These are phyloP conservation scores for Gobio gobio DNA, from an alignment of 2,113 vertebrate species.

Conservation along the genomic window DNA sequence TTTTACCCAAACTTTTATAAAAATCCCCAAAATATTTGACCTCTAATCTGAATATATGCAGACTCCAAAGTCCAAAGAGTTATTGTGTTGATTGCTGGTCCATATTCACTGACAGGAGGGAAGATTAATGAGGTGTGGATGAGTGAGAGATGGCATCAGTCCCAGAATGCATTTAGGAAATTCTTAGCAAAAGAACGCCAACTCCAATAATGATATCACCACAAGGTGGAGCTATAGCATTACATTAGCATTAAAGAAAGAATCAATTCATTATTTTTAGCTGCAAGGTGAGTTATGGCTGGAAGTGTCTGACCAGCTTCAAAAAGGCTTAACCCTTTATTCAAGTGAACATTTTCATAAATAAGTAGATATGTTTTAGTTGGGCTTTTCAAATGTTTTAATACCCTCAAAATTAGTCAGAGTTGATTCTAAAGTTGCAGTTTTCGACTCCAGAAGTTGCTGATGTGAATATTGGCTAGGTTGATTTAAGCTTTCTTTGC, in stretches of 20 bases:
- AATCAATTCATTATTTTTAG: neutral
- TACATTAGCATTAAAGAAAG: neutral
- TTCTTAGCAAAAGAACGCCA: neutral
- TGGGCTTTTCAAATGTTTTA: neutral
- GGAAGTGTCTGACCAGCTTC: neutral
- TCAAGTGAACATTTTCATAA: neutral
- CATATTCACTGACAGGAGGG: neutral
- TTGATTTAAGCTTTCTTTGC: neutral
- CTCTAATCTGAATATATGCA: constrained; percentile 5
- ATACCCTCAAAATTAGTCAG: neutral
- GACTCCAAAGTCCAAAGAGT: neutral
- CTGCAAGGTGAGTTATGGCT: neutral
- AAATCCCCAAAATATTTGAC: too few species aligned
- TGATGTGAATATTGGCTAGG: neutral
- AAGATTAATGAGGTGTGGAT: neutral
- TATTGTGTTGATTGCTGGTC: neutral
- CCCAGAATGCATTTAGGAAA: neutral
- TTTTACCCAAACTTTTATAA: neutral
- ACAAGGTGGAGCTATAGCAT: neutral
- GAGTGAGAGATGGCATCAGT: neutral
- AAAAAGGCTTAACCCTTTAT: neutral
- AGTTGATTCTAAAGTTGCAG: too few species aligned
- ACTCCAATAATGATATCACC: neutral
- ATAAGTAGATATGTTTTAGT: neutral
- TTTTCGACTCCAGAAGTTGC: neutral